Conservation (phyloP, 2,797 vertebrate species). For the Girardinus metallicus region DNA sequence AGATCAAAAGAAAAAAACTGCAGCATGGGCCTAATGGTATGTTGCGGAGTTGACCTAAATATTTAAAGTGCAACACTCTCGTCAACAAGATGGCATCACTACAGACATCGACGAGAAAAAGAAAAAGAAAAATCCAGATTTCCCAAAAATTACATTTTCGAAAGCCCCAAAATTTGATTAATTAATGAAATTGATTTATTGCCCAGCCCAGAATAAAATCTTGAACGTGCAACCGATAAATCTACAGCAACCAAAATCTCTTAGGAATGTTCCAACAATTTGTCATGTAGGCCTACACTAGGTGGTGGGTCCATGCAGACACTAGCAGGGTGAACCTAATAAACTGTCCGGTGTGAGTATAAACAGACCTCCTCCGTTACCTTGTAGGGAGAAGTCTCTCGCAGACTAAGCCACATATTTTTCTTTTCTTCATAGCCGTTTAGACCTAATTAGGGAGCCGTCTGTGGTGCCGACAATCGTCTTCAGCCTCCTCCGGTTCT, state of each 20-base stretch:
- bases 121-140: too few relatives aligned
- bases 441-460: constrained; percentile 20
- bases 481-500: constrained; percentile 3
- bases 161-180: too few relatives aligned
- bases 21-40: too few relatives aligned
- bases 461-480: constrained; percentile 37
- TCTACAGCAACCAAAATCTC: not conserved
- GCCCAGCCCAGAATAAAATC: not conserved
- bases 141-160: too few relatives aligned
- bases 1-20: too few relatives aligned
- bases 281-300: not conserved
- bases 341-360: not conserved
- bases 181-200: too few relatives aligned
- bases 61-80: too few relatives aligned
- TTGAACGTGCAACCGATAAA: not conserved
- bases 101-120: too few relatives aligned
- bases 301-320: not conserved
- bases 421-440: not conserved
- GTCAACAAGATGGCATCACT: too few relatives aligned
- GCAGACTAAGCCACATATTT: not conserved
- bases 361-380: not conserved
- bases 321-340: not conserved
- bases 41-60: too few relatives aligned
- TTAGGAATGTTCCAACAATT: not conserved
- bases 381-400: not conserved